Conservation (phyloP, 1,140 invertebrate genomes). For the Cotesia chilonis region DNA sequence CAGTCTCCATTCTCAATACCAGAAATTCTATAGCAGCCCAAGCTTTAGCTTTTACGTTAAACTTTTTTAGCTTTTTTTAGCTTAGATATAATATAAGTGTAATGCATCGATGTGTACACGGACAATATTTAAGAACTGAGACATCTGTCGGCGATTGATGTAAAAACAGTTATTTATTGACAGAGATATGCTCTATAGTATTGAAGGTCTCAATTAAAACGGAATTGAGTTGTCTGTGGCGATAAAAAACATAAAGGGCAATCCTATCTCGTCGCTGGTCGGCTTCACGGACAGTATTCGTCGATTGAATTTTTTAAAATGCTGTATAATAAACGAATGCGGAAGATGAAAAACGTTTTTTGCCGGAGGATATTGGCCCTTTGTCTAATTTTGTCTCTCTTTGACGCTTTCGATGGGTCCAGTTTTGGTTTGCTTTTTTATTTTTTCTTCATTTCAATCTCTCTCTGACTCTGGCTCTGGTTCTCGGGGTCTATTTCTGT, state of each 20-base stretch:
- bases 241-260: slow-evolving; percentile 11
- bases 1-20: background rate
- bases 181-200: background rate
- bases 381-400: slow-evolving; percentile 20
- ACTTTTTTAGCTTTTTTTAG: background rate
- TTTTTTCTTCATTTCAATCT: too few relatives aligned
- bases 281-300: background rate
- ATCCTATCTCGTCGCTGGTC: background rate
- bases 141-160: too few relatives aligned
- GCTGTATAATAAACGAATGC: slow-evolving; percentile 29
- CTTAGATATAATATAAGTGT: too few relatives aligned
- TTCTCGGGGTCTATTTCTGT: too few relatives aligned
- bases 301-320: slow-evolving; percentile 36
- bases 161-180: too few relatives aligned
- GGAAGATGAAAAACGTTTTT: slow-evolving; percentile 32
- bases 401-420: too few relatives aligned
- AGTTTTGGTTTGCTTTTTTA: too few relatives aligned
- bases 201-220: slow-evolving; percentile 35
- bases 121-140: too few relatives aligned
- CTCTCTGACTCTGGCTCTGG: too few relatives aligned
- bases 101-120: too few relatives aligned
- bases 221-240: slow-evolving; percentile 18
- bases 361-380: slow-evolving; percentile 18
- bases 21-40: background rate
- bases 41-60: slow-evolving; percentile 9